These are phyloP conservation scores for Liparis tanakae DNA, from an alignment of 2,797 vertebrate genomes.

Conservation along the genomic window DNA sequence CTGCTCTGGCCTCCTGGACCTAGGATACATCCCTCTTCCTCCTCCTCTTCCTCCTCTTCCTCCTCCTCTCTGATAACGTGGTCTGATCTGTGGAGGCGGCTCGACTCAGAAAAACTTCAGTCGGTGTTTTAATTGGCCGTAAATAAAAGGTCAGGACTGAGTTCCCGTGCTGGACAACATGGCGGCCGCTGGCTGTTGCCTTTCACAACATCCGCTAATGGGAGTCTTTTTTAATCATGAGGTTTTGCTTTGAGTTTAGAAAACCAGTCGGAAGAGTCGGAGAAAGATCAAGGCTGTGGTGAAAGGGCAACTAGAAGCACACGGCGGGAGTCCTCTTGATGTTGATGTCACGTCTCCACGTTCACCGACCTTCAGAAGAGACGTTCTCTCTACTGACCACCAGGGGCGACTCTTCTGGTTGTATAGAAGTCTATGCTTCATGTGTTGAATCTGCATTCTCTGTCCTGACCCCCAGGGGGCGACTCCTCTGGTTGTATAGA, in stretches of 20 bases:
- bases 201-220: neutral
- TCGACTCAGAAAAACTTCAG: neutral
- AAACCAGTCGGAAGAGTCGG: neutral
- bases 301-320: neutral
- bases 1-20: neutral
- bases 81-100: neutral
- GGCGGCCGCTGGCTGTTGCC: neutral
- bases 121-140: slow-evolving; percentile 6
- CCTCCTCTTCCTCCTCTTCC: slow-evolving; percentile 2
- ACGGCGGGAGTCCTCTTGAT: no score
- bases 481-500: no score
- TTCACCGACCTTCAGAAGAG: no score
- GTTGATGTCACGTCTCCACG: no score
- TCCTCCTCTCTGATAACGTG: slow-evolving; percentile 14
- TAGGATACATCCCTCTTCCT: neutral
- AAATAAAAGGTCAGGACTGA: neutral
- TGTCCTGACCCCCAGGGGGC: no score
- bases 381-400: no score
- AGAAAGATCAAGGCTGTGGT: no score
- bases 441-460: no score
- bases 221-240: neutral
- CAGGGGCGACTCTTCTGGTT: no score
- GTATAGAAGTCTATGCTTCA: no score
- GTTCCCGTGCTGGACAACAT: neutral
- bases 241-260: neutral